These are phyloP conservation scores for Aphelocoma coerulescens DNA, from an alignment of 2,113 vertebrate species.

Conservation along the genomic window DNA sequence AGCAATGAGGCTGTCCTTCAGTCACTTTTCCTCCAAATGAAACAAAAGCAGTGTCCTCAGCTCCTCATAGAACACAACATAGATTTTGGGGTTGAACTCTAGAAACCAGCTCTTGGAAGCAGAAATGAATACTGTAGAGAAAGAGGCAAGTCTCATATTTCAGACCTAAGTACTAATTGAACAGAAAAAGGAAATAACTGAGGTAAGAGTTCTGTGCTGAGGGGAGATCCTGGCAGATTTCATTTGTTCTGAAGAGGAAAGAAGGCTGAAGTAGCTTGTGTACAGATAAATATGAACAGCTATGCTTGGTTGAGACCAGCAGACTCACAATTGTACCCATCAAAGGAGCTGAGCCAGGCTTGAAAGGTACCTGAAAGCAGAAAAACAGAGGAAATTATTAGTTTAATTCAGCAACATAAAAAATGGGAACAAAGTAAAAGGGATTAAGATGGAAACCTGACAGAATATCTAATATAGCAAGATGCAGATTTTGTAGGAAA, in stretches of 20 bases:
- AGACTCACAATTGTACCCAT: neutral
- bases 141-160: neutral
- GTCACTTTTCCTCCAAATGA: neutral
- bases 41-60: neutral
- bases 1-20: neutral
- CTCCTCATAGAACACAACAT: fast-evolving
- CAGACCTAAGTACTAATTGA: neutral
- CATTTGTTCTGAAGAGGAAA: neutral
- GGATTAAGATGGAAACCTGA: neutral
- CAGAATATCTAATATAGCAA: neutral
- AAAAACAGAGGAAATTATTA: neutral
- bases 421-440: neutral
- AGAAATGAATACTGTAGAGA: neutral
- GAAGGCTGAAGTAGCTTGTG: neutral
- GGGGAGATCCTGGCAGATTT: neutral
- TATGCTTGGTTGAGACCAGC: neutral
- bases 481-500: neutral
- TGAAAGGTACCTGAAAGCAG: neutral
- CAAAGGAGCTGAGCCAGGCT: neutral
- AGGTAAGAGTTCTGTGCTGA: neutral
- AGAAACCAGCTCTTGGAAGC: neutral
- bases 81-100: neutral
- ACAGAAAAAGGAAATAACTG: neutral
- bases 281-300: neutral
- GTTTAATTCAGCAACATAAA: neutral